Evolutionary conservation across 2,113 vertebrate genomes (phyloP).

Genomic region (Macaca mulatta): DNA sequence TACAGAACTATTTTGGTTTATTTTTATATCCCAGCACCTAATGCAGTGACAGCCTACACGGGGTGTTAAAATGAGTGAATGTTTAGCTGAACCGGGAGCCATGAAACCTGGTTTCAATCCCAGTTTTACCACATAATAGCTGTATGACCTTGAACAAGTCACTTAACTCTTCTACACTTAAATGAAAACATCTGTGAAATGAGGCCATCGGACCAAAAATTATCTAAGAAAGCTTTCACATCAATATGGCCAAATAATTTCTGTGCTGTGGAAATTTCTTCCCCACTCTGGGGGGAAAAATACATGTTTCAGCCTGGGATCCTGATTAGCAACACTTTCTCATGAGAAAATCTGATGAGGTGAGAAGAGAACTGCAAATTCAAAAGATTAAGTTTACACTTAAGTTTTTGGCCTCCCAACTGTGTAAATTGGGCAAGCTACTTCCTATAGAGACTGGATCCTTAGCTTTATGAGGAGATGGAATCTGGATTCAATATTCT

Average conservation of each 20-base stretch:
- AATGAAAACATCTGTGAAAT: constrained; percentile 1
- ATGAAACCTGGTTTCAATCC: background rate
- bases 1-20: background rate
- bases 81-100: background rate
- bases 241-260: background rate
- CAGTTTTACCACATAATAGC: background rate
- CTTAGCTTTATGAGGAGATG: background rate
- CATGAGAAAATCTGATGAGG: background rate
- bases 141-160: background rate
- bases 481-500: background rate
- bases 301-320: background rate
- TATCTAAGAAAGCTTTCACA: background rate
- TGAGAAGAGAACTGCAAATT: background rate
- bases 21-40: background rate
- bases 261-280: background rate
- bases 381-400: background rate
- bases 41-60: background rate
- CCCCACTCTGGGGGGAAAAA: background rate
- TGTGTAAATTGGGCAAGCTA: background rate
- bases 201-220: background rate
- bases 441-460: background rate
- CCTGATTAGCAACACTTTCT: background rate
- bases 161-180: background rate
- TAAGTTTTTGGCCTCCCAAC: background rate
- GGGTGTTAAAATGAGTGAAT: background rate